Evolutionary conservation across 2,888 invertebrate species (phyloP), one percentile per base, ranked within the genome.

Genomic region (Nymphalis polychloros): DNA sequence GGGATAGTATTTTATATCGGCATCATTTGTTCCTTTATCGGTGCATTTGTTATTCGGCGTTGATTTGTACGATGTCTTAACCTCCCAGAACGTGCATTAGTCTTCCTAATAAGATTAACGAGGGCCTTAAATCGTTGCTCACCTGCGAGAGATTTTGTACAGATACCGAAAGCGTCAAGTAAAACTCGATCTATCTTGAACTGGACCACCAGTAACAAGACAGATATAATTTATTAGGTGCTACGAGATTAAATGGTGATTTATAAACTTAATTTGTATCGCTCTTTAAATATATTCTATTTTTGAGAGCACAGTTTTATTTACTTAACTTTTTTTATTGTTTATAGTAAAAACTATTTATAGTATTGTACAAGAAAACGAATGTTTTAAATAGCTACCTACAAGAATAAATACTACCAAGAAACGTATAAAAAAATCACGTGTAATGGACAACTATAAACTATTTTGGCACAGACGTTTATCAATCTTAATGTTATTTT

Each of bases 1-100:
- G 89, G 89, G 88, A 88, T 87, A 86, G 87, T 90, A 89, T 90
- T 91, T 92, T 91, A 92, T 92, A 90, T 91, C 79, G 87, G 77
- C 85, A 78, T 88, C 90, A 87, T 91, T 91, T 91, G 90, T 90
- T 85, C 84, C 77, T 77, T 84, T 88, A 91, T 90, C 90, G 90
- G 84, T 82, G 84, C 88, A 90, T 92, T 91, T 90, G 84, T 90
- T 87, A 85, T 77, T 77, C 74, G 77, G 78, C 86, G 84, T 86
- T 89, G 90, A 91, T 91, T 92, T 91, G 91, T 91, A 82, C 82
- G 85, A 84, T 85, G 86, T 85, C 86, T 87, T 88, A 87, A 88
- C 87, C 83, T 85, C 83, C 78, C 66, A 74, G 74, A 70, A 70
- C 69, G 70, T 67, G 70, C 70, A 78, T 78, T 75, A 74, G 73